These are phyloP conservation scores for Cerastis rubricosa DNA, from an alignment of 2,888 invertebrate species.

Conservation along the genomic window DNA sequence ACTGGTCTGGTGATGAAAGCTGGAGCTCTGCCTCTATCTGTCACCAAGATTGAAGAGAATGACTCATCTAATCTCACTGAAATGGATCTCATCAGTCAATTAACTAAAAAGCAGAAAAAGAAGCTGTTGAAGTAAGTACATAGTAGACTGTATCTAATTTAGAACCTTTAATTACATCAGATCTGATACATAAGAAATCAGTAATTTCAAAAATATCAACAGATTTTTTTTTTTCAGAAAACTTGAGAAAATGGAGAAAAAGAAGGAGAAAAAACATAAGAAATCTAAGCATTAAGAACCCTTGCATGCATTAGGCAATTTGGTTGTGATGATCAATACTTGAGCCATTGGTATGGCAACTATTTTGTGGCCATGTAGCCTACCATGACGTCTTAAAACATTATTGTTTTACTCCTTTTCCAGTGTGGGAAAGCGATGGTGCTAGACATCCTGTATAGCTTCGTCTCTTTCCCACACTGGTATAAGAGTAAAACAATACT, in stretches of 20 bases:
- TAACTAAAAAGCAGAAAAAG: constrained; percentile 97
- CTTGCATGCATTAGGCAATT: not conserved
- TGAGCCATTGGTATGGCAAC: constrained; percentile 1
- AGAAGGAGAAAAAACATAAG: constrained; percentile 86
- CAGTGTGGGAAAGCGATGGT: too few relatives aligned
- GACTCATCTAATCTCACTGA: constrained; percentile 92
- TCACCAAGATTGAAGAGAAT: constrained; percentile 91
- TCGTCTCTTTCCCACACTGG: too few relatives aligned
- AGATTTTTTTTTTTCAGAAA: constrained; percentile 86
- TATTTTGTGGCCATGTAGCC: too few relatives aligned
- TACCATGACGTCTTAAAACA: too few relatives aligned
- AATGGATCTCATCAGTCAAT: constrained; percentile 95
- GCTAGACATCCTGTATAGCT: too few relatives aligned
- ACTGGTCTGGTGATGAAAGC: constrained; percentile 97
- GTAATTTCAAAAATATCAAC: not conserved
- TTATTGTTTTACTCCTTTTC: too few relatives aligned
- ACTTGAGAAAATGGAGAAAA: constrained; percentile 92
- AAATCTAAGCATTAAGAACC: constrained; percentile 75
- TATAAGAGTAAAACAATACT: too few relatives aligned
- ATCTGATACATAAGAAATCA: not conserved
- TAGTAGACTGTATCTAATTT: not conserved
- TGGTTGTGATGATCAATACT: constrained; percentile 10
- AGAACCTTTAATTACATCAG: not conserved
- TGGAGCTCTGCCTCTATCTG: constrained; percentile 91
- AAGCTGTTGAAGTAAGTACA: constrained; percentile 94